A percentile compares a stretch with the other conserved stretches of the same genome.
phyloP scores from a whole-genome alignment of 2,113 vertebrate genomes.

The Ceyx melanurus region DNA sequence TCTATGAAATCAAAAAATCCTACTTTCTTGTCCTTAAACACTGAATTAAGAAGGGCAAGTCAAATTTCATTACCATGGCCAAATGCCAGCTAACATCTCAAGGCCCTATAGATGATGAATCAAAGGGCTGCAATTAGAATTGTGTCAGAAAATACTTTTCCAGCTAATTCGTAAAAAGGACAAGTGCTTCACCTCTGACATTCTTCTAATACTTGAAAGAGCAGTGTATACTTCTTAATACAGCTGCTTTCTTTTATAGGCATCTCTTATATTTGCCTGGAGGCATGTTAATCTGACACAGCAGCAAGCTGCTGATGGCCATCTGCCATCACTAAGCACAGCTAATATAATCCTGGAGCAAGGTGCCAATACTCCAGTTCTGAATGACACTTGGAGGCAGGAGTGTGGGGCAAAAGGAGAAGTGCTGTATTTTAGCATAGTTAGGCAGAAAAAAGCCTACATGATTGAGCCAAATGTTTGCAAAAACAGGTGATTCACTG shows the following conservation, averaged over 20 bases:
- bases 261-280: background rate
- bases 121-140: background rate
- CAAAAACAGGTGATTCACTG: background rate
- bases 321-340: background rate
- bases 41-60: background rate
- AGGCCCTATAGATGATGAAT: background rate
- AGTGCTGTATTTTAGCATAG: background rate
- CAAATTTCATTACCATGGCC: background rate
- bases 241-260: conserved; percentile 20
- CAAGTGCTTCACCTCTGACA: conserved; percentile 18
- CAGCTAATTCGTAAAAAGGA: conserved; percentile 12
- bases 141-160: conserved; percentile 33
- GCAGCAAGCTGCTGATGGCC: background rate
- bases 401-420: background rate
- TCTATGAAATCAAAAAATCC: background rate
- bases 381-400: background rate
- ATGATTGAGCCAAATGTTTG: background rate
- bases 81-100: conserved; percentile 1
- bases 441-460: background rate
- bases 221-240: background rate
- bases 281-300: background rate
- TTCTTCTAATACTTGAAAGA: conserved; percentile 48
- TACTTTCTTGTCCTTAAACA: background rate
- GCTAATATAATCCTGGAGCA: background rate
- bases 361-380: background rate